These are phyloP conservation scores for Pheosia gnoma DNA, from an alignment of 2,888 invertebrate genomes.

Conservation along the genomic window DNA sequence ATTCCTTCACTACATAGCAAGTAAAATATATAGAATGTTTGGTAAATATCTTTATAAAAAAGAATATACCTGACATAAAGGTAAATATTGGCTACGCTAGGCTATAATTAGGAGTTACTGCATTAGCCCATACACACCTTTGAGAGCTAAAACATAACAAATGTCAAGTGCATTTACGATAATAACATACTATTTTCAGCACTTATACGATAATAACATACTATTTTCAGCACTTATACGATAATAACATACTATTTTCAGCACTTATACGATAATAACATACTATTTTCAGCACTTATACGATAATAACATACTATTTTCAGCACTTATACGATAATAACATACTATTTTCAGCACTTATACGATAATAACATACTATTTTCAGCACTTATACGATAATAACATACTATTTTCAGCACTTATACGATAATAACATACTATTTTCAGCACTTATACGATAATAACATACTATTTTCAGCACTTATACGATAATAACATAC, in stretches of 20 bases:
- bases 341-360: constrained; percentile 8
- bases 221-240: constrained; percentile 12
- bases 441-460: constrained; percentile 6
- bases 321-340: constrained; percentile 14
- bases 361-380: too few species aligned
- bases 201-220: too few species aligned
- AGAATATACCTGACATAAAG: too few species aligned
- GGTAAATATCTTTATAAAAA: too few species aligned
- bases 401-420: constrained; percentile 5
- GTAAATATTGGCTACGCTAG: too few species aligned
- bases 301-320: too few species aligned
- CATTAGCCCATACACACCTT: too few species aligned
- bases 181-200: constrained; percentile 1
- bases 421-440: too few species aligned
- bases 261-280: constrained; percentile 16
- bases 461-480: not conserved
- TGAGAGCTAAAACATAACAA: not conserved
- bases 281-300: constrained; percentile 11
- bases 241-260: too few species aligned
- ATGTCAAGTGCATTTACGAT: constrained; percentile 3
- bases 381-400: constrained; percentile 14
- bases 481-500: not conserved
- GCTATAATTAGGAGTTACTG: too few species aligned
- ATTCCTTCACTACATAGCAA: too few species aligned
- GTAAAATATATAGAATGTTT: too few species aligned